A percentile compares a stretch with the other conserved stretches of the same genome.
Conservation (phyloP, 1,140 invertebrate genomes). For the Drosophila aff. region DNA sequence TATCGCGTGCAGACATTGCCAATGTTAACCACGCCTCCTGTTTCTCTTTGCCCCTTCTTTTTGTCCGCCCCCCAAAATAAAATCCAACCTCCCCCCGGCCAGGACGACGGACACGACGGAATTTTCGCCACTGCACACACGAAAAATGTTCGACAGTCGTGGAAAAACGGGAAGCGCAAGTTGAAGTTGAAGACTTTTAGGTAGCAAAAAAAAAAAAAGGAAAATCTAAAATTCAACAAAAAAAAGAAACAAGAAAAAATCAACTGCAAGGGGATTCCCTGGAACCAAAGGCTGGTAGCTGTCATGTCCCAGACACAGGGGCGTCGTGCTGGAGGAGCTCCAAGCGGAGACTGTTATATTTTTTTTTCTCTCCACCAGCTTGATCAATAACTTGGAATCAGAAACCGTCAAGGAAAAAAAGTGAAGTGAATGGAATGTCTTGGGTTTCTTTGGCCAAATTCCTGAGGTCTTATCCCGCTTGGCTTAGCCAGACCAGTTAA, state of each 20-base stretch:
- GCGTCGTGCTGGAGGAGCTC: slow-evolving; percentile 15
- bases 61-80: not conserved
- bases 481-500: slow-evolving; percentile 49
- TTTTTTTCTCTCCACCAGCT: slow-evolving; percentile 11
- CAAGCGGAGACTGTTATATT: slow-evolving; percentile 15
- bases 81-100: slow-evolving; percentile 4
- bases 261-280: slow-evolving; percentile 33
- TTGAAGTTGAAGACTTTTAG: slow-evolving; percentile 38
- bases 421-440: slow-evolving; percentile 24
- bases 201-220: slow-evolving; percentile 14
- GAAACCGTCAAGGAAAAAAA: not conserved
- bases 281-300: slow-evolving; percentile 24
- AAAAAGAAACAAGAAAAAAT: slow-evolving; percentile 13
- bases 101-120: slow-evolving; percentile 8
- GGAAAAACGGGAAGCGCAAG: slow-evolving; percentile 36
- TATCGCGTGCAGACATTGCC: slow-evolving; percentile 80
- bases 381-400: slow-evolving; percentile 45
- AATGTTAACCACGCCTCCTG: slow-evolving; percentile 44
- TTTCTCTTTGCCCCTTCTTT: slow-evolving; percentile 1
- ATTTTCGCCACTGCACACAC: slow-evolving; percentile 36
- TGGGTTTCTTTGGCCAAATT: slow-evolving; percentile 26
- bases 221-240: slow-evolving; percentile 23
- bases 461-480: not conserved
- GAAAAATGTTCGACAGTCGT: slow-evolving; percentile 51
- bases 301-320: slow-evolving; percentile 51